These are phyloP conservation scores for Tylochromis polylepis DNA, from an alignment of 2,113 vertebrate genomes.

Conservation along the genomic window DNA sequence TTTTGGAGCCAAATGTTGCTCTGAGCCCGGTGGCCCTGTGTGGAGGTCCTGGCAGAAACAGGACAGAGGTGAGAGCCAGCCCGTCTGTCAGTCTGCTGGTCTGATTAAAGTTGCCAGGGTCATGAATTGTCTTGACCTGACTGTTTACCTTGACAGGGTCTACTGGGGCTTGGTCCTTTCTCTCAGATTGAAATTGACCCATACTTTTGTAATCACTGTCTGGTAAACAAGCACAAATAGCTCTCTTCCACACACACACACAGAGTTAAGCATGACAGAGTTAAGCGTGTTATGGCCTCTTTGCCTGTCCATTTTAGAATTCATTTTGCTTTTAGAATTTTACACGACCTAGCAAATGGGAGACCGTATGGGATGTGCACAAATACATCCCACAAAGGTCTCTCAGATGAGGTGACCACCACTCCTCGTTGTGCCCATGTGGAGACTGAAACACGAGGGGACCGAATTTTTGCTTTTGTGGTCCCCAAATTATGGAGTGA, in stretches of 20 bases:
- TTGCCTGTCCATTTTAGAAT: neutral
- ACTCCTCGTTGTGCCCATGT: neutral
- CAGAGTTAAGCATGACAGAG: neutral
- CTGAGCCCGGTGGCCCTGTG: slow-evolving; percentile 3
- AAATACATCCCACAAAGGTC: neutral
- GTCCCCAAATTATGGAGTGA: neutral
- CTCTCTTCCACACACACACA: neutral
- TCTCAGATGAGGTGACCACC: neutral
- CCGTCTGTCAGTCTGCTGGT: neutral
- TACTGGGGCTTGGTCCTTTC: neutral
- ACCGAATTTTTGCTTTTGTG: neutral
- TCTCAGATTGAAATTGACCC: slow-evolving; percentile 17
- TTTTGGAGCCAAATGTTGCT: neutral
- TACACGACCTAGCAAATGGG: rapidly evolving
- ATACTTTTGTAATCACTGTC: neutral
- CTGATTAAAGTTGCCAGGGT: slow-evolving; percentile 40
- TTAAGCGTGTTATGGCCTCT: neutral
- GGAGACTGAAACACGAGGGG: neutral
- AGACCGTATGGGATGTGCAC: neutral
- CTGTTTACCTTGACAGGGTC: slow-evolving; percentile 14
- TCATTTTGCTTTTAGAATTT: neutral
- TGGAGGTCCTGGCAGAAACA: neutral
- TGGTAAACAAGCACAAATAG: neutral
- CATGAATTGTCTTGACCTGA: slow-evolving; percentile 26
- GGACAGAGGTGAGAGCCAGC: neutral